A percentile compares a stretch with the other conserved stretches of the same genome.
These are phyloP conservation scores for Zonitis immaculata DNA, from an alignment of 2,888 invertebrate species.

Conservation along the genomic window DNA sequence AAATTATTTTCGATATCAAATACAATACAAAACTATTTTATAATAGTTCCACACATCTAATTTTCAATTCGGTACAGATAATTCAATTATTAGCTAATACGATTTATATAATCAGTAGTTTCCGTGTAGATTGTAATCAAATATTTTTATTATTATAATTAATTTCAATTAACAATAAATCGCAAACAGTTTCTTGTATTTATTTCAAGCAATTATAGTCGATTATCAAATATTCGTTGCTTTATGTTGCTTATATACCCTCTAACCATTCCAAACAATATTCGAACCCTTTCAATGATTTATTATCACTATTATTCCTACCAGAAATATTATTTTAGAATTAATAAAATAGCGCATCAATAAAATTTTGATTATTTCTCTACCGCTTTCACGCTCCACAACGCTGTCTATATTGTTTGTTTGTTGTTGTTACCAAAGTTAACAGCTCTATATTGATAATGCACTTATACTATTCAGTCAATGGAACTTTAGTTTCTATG, in stretches of 20 bases:
- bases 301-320: not conserved
- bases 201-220: not conserved
- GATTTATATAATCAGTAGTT: too few species aligned
- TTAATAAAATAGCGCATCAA: too few species aligned
- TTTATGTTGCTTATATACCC: too few species aligned
- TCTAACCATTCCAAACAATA: not conserved
- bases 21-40: too few species aligned
- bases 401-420: too few species aligned
- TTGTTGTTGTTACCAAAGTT: not conserved
- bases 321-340: too few species aligned
- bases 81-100: too few species aligned
- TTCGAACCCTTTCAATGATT: not conserved
- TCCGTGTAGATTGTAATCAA: too few species aligned
- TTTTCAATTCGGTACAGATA: too few species aligned
- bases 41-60: too few species aligned
- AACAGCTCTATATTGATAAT: not conserved
- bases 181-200: not conserved
- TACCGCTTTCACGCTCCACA: not conserved
- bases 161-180: not conserved
- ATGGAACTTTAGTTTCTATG: not conserved
- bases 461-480: not conserved
- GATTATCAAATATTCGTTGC: not conserved
- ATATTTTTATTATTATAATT: too few species aligned
- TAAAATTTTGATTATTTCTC: not conserved
- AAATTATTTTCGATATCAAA: slow-evolving; percentile 10